These are phyloP conservation scores for Gavialis gangeticus DNA, from an alignment of 2,113 vertebrate species.

Conservation along the genomic window DNA sequence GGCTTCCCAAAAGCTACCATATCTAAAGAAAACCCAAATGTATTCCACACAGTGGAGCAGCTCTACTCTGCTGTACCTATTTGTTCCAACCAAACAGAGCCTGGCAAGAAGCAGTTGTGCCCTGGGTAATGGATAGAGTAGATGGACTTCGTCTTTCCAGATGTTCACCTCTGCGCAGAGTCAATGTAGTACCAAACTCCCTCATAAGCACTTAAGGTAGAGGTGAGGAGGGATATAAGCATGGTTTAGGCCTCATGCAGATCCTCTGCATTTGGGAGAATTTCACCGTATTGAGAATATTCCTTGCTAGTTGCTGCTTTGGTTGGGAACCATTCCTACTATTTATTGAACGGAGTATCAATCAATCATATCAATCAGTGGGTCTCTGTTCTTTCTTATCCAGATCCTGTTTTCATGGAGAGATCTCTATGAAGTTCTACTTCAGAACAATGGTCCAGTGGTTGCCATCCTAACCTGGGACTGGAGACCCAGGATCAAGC, in stretches of 20 bases:
- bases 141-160: background rate
- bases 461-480: too few species aligned
- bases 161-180: background rate
- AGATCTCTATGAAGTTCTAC: too few species aligned
- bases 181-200: background rate
- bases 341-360: background rate
- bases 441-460: too few species aligned
- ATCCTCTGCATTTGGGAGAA: background rate
- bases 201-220: background rate
- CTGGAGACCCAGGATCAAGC: background rate
- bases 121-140: background rate
- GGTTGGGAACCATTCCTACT: background rate
- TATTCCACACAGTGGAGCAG: background rate
- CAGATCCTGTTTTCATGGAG: background rate
- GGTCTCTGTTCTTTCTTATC: background rate
- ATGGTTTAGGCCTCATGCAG: too few species aligned
- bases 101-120: background rate
- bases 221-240: background rate
- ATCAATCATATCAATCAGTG: background rate
- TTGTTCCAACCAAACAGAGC: background rate
- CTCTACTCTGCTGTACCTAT: background rate
- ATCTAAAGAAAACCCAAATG: background rate
- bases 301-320: background rate
- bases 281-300: background rate
- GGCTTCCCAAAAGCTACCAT: conserved; percentile 8